Evolutionary conservation across 2,888 invertebrate genomes (phyloP).

Genomic region (Hirudinaria manillensis): DNA sequence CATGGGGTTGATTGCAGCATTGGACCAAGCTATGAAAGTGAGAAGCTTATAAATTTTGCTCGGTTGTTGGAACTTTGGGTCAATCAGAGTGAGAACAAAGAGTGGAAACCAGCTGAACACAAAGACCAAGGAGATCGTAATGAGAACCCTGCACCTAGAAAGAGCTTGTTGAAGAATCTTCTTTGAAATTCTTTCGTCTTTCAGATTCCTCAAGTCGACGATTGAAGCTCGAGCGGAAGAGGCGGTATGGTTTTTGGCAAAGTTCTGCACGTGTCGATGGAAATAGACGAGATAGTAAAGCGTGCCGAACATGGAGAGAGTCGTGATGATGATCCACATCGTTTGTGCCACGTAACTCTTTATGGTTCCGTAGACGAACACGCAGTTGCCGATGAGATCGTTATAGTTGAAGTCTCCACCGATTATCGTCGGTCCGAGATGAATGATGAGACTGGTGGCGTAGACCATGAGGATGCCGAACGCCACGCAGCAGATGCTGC

Average conservation of each 20-base stretch:
- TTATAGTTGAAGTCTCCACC: slow-evolving; percentile 54
- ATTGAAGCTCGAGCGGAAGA: slow-evolving; percentile 48
- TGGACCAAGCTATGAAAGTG: slow-evolving; percentile 53
- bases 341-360: slow-evolving; percentile 52
- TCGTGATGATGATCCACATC: slow-evolving; percentile 53
- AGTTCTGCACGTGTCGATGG: slow-evolving; percentile 51
- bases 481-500: slow-evolving; percentile 51
- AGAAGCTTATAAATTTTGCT: slow-evolving; percentile 52
- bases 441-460: slow-evolving; percentile 51
- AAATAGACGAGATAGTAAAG: slow-evolving; percentile 51
- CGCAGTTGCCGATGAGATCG: slow-evolving; percentile 52
- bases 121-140: slow-evolving; percentile 47
- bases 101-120: slow-evolving; percentile 53
- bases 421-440: slow-evolving; percentile 54
- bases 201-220: slow-evolving; percentile 42
- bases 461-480: slow-evolving; percentile 54
- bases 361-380: slow-evolving; percentile 50
- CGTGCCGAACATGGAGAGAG: slow-evolving; percentile 48
- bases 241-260: slow-evolving; percentile 41
- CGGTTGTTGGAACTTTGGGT: slow-evolving; percentile 49
- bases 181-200: slow-evolving; percentile 31
- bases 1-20: slow-evolving; percentile 51
- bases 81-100: slow-evolving; percentile 50
- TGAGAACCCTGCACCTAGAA: slow-evolving; percentile 50
- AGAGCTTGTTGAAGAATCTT: slow-evolving; percentile 45